phyloP scores from a whole-genome alignment of 2,113 vertebrate species.

The Indicator indicator region DNA sequence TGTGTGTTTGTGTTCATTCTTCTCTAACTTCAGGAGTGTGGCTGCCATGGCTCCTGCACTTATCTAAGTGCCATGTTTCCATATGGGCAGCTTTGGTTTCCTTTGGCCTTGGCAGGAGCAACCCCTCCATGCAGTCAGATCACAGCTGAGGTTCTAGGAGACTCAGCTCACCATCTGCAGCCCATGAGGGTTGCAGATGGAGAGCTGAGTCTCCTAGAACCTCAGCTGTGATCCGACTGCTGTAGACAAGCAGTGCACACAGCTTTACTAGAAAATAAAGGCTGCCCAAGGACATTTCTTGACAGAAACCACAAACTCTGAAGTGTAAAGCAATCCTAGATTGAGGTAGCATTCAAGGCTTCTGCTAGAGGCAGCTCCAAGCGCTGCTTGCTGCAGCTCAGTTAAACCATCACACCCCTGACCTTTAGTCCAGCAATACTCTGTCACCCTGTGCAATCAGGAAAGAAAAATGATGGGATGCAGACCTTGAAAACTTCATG shows the following conservation, averaged over 20 bases:
- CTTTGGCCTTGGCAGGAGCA: not conserved
- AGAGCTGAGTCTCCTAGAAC: not conserved
- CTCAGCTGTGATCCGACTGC: not conserved
- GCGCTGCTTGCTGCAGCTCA: not conserved
- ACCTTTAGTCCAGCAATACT: not conserved
- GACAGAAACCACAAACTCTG: not conserved
- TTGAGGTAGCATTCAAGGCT: not conserved
- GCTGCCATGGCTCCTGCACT: not conserved
- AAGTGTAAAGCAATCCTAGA: not conserved
- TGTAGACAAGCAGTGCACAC: not conserved
- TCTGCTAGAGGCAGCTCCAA: not conserved
- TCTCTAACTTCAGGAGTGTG: not conserved
- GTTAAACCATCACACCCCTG: not conserved
- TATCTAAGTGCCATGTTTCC: not conserved
- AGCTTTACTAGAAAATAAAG: not conserved
- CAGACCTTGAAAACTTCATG: not conserved
- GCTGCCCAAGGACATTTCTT: not conserved
- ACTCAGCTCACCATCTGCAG: too few relatives aligned
- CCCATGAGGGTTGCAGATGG: too few relatives aligned
- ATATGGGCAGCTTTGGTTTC: not conserved
- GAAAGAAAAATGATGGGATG: not conserved
- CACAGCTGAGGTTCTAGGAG: too few relatives aligned
- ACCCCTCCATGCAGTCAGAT: too few relatives aligned
- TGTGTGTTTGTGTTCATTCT: not conserved
- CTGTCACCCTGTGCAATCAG: not conserved